These are phyloP conservation scores for Xylota sylvarum DNA, from an alignment of 2,888 invertebrate species.

Conservation along the genomic window DNA sequence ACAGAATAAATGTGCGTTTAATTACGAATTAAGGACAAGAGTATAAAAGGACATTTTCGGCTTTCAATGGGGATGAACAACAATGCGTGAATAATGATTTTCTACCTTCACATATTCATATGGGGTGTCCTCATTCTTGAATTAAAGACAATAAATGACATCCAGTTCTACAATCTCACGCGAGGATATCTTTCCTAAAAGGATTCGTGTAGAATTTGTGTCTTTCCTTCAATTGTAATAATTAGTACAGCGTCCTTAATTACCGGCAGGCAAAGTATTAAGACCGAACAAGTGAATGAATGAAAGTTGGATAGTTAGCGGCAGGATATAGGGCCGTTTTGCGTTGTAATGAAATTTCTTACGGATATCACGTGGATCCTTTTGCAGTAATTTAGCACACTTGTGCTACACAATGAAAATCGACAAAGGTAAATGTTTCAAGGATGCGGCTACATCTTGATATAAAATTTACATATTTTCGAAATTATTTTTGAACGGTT, in stretches of 20 bases:
- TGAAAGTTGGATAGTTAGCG: constrained; percentile 68
- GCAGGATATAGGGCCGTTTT: constrained; percentile 49
- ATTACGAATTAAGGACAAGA: constrained; percentile 59
- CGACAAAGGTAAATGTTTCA: constrained; percentile 51
- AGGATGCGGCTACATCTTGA: constrained; percentile 51
- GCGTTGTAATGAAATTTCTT: constrained; percentile 57
- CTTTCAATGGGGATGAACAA: constrained; percentile 34
- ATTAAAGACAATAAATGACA: constrained; percentile 8
- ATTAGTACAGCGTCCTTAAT: constrained; percentile 67
- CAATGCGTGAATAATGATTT: constrained; percentile 67
- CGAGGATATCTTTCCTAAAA: constrained; percentile 31
- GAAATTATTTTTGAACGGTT: constrained; percentile 45
- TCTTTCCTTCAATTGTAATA: constrained; percentile 58
- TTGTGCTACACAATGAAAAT: constrained; percentile 43
- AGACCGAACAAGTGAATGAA: constrained; percentile 39
- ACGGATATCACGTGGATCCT: constrained; percentile 49
- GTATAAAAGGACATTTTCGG: constrained; percentile 63
- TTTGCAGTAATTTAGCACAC: constrained; percentile 63
- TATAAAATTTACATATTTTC: constrained; percentile 65
- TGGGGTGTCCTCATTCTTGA: constrained; percentile 21
- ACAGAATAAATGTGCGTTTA: constrained; percentile 70
- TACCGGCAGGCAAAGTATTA: constrained; percentile 52
- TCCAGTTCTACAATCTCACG: neutral
- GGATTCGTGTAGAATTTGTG: constrained; percentile 31
- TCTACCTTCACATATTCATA: constrained; percentile 28